These are phyloP conservation scores for Alethe diademata DNA, from an alignment of 2,113 vertebrate genomes.

Conservation along the genomic window DNA sequence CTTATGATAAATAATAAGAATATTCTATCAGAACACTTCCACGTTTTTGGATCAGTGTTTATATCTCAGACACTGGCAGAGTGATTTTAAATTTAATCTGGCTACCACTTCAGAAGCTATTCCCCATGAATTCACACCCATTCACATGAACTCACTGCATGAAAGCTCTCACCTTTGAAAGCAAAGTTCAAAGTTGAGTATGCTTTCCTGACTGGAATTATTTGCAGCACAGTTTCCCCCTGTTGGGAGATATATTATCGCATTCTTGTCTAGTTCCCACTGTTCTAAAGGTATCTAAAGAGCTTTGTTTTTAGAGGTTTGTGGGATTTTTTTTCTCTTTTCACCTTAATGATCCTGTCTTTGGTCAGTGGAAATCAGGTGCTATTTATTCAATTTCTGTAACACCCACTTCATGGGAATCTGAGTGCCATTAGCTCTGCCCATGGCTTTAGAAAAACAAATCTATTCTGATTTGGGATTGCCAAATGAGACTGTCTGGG, in stretches of 20 bases:
- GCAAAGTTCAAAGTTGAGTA: neutral
- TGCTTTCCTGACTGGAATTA: neutral
- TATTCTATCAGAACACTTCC: neutral
- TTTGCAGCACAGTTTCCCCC: neutral
- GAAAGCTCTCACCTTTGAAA: constrained; percentile 32
- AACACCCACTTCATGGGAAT: constrained; percentile 40
- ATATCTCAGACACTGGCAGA: neutral
- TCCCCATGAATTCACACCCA: constrained; percentile 8
- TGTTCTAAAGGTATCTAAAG: neutral
- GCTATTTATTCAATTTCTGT: constrained; percentile 13
- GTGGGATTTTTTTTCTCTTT: neutral
- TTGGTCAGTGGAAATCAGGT: constrained; percentile 29
- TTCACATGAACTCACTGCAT: neutral
- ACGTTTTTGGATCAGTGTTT: neutral
- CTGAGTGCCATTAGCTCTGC: neutral
- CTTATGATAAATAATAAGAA: neutral
- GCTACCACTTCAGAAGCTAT: neutral
- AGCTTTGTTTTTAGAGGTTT: neutral
- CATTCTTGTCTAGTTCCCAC: neutral
- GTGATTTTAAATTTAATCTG: neutral
- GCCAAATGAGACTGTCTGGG: neutral
- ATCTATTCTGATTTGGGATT: neutral
- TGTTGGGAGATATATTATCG: neutral
- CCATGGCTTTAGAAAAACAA: constrained; percentile 35
- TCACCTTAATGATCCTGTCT: neutral